A percentile compares a stretch with the other conserved stretches of the same genome.
These are phyloP conservation scores for Premnoplex brunnescens DNA, from an alignment of 2,797 vertebrate species.

Conservation along the genomic window DNA sequence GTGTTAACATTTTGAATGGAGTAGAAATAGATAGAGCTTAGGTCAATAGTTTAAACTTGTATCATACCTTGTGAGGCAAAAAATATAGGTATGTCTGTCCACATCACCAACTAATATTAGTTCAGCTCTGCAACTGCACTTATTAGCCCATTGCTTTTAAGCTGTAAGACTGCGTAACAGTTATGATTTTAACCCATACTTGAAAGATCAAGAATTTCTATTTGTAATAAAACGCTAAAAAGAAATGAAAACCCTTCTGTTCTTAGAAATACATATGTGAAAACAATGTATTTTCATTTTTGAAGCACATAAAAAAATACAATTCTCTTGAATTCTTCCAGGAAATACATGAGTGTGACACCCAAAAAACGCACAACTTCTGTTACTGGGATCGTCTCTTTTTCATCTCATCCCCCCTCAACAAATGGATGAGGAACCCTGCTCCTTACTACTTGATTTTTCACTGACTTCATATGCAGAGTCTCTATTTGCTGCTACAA, in stretches of 20 bases:
- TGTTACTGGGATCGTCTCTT: neutral
- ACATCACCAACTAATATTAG: constrained; percentile 63
- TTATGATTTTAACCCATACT: neutral
- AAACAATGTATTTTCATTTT: neutral
- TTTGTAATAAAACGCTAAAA: neutral
- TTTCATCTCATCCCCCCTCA: neutral
- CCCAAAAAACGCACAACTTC: neutral
- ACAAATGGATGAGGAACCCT: neutral
- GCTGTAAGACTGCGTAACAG: neutral
- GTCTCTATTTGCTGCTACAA: neutral
- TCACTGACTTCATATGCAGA: neutral
- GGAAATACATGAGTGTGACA: neutral
- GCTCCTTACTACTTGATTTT: neutral
- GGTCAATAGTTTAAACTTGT: constrained; percentile 60
- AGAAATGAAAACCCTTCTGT: neutral
- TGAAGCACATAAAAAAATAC: neutral
- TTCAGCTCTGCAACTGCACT: neutral
- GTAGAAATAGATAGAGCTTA: constrained; percentile 44
- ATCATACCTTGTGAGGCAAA: constrained; percentile 56
- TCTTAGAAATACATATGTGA: neutral
- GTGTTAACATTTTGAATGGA: constrained; percentile 15
- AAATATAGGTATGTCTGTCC: neutral
- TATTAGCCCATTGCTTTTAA: neutral
- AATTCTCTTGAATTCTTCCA: neutral
- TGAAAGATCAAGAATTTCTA: neutral